Conservation (phyloP, 2,797 vertebrate genomes). For the Paguma larvata region DNA sequence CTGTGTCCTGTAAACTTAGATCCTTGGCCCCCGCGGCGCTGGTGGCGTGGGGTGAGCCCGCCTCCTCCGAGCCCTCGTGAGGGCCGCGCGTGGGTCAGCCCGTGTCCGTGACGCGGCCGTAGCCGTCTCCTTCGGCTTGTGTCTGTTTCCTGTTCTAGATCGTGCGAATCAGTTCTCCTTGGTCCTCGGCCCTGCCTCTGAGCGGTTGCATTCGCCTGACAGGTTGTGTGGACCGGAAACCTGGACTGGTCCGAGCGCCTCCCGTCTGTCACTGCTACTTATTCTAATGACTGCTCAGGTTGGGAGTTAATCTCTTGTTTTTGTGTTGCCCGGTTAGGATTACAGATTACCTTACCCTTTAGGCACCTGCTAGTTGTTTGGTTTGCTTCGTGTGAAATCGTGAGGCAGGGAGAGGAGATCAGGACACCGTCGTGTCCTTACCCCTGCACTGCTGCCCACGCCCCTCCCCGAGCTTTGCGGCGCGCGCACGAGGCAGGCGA, state of each 20-base stretch:
- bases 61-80: accelerated
- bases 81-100: accelerated
- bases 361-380: not conserved
- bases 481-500: not conserved
- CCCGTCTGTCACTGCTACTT: not conserved
- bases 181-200: not conserved
- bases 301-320: not conserved
- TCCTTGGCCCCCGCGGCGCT: accelerated
- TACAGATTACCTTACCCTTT: not conserved
- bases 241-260: not conserved
- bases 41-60: accelerated
- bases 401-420: not conserved
- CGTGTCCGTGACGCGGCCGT: not conserved
- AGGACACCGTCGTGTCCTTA: not conserved
- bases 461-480: not conserved
- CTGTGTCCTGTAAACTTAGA: accelerated
- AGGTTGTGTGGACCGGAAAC: not conserved
- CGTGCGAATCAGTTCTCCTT: not conserved
- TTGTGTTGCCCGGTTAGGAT: not conserved
- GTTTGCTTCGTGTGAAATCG: not conserved
- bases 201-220: not conserved
- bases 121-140: not conserved
- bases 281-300: not conserved
- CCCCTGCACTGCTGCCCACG: not conserved
- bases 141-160: not conserved